Base-by-base conservation (phyloP, 92 coral and sea anemone genomes). In the Heteractis magnifica region DNA sequence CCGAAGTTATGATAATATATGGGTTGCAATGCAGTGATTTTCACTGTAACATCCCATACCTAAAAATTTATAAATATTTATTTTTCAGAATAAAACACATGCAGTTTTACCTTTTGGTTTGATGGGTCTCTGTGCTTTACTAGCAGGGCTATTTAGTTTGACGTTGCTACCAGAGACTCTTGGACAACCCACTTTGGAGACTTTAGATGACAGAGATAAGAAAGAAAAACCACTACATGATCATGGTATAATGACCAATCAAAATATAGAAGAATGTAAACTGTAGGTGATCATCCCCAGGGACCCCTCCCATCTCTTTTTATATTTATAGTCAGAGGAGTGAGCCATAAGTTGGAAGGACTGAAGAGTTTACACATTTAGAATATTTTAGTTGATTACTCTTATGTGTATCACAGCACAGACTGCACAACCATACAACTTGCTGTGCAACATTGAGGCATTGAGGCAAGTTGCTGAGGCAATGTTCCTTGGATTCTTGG, bases 151-250 rank as follows among this genome's bases (percentile, higher is more conserved):
- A 51, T 77, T 91, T 10, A 88, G 94, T 44, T 81, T 86, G 72
- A 16, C 83, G 21, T 7, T 82, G 6, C 77, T 93, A 11, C 97
- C 97, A 4, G 97, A 93, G 60, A 91, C 97, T 18, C 90, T 93
- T 50, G 97, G 97, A 76, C 86, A 80, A 48, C 92, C 81, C 1
- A 93, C 97, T 9, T 74, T 91, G 59, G 97, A 93, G 65, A 93
- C 94, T 3, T 65, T 93, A 9, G 82, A 81, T 12, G 97, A 93
- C 80, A 53, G 85, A 34, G 71, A 80, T 6, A 60, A 65, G 20
- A 56, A 83, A 77, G 56, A 75, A 11, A 62, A 50, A 19, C 34
- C 11, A 62, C 9, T 20, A 6, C 15, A 51, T 77, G 77, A 70
- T 7, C 73, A 21, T 21, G 44, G 56, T 60, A 15, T 65, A 59